phyloP scores from a whole-genome alignment of 2,797 vertebrate genomes.

The Hydrophis major region DNA sequence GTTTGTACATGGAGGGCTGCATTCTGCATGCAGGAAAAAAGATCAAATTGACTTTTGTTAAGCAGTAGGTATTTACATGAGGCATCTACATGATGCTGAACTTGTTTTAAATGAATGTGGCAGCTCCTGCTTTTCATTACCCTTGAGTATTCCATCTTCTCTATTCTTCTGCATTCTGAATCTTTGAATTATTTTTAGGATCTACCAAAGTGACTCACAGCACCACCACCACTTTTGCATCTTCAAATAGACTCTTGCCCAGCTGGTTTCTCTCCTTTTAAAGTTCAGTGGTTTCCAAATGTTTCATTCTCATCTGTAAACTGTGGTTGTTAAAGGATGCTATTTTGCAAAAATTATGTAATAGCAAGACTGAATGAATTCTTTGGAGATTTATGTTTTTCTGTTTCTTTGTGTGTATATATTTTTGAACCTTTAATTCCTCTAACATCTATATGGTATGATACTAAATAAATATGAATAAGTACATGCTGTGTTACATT shows the following conservation, averaged over 20 bases:
- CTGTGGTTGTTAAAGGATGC: slow-evolving; percentile 38
- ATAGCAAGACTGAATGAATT: background rate
- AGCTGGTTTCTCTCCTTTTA: slow-evolving; percentile 38
- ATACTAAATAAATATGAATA: background rate
- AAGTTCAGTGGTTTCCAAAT: slow-evolving; percentile 40
- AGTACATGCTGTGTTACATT: background rate
- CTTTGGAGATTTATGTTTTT: background rate
- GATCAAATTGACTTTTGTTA: background rate
- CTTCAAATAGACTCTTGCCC: slow-evolving; percentile 42
- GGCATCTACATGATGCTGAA: background rate
- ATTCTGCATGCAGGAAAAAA: background rate
- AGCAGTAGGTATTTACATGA: background rate
- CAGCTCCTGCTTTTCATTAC: background rate
- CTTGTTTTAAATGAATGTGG: background rate
- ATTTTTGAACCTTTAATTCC: background rate
- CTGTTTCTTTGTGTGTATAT: background rate
- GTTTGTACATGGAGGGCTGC: background rate
- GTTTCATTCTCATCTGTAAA: slow-evolving; percentile 32
- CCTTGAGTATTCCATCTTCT: background rate
- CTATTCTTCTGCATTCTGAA: background rate
- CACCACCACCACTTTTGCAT: background rate
- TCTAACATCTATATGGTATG: background rate
- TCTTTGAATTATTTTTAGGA: slow-evolving; percentile 27
- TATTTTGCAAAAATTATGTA: background rate
- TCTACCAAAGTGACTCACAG: background rate